Evolutionary conservation across 2,113 vertebrate species (phyloP), one percentile per base, ranked within the genome.

Genomic region (Ptilorrhoa leucosticta): DNA sequence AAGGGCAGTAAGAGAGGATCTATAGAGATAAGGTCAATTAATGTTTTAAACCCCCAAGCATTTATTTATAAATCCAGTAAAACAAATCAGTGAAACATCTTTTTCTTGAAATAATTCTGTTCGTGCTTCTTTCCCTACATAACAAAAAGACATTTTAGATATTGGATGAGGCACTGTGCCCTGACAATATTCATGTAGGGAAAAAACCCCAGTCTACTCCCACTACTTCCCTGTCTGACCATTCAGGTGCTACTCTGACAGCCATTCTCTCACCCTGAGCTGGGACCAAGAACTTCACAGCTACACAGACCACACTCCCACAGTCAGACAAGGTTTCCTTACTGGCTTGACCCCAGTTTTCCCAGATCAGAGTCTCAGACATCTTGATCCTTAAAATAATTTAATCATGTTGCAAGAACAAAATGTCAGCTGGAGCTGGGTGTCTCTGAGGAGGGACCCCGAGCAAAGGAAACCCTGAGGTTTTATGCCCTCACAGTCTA

Each of bases 391-490:
- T 60, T 68, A 40, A 66, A 89, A 68, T 21, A n/a, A 75, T 53
- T 68, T 39, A 26, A 39, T 26, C 45, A n/a, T 40, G 16, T 20
- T 40, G 20, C 39, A 68, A 27, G 40, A 68, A 31, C 9, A 40
- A 68, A n/a, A 10, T 3, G 35, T 30, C 6, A 58, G 28, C 39
- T 47, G 0, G 0, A 39, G 33, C 14, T 30, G 28, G 23, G 7
- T 66, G 24, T 6, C 69, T 40, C 45, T 18, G 10, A 26, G 24
- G 45, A 60, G 28, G 24, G 7, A 24, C 9, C 19, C 22, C 3
- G 9, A 44, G 15, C 39, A 40, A 17, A 53, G 33, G 20, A 60
- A 68, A n/a, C 2, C 5, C 13, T 1, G 2, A 30, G n/a, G n/a
- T 39, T 60, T 40, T 58, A 12, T 3, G 1, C 3, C 11, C 24